These are phyloP conservation scores for Pristionchus arcanus DNA, from an alignment of 2,888 invertebrate genomes.

Conservation along the genomic window DNA sequence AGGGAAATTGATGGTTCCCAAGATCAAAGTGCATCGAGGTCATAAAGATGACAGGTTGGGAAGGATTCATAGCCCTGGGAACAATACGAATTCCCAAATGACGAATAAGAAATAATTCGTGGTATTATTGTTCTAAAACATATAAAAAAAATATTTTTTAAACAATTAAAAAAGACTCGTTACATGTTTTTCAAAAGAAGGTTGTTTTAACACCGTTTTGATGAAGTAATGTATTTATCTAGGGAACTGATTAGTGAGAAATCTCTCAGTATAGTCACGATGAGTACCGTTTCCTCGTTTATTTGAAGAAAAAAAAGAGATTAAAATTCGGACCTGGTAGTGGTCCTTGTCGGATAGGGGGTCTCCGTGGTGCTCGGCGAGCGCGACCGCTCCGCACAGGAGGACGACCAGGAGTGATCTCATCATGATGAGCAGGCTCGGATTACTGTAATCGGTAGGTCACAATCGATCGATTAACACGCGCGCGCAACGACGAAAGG, in stretches of 20 bases:
- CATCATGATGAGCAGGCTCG: slow-evolving; percentile 3
- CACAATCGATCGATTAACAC: background rate
- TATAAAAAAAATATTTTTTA: too few species aligned
- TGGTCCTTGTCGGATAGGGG: slow-evolving; percentile 71
- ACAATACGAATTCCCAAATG: too few species aligned
- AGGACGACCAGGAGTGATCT: slow-evolving; percentile 50
- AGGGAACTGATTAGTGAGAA: too few species aligned
- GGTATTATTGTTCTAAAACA: too few species aligned
- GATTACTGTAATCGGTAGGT: slow-evolving; percentile 46
- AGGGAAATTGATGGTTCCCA: background rate
- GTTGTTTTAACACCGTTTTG: too few species aligned
- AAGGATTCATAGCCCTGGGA: background rate
- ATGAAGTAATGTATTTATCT: too few species aligned
- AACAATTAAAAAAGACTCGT: too few species aligned
- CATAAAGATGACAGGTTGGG: background rate
- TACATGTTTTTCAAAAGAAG: too few species aligned
- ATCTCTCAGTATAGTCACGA: too few species aligned
- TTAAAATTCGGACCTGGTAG: slow-evolving; percentile 62
- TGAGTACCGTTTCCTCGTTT: background rate
- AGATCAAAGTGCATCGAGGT: background rate
- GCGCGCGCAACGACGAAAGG: background rate
- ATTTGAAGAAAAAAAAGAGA: background rate
- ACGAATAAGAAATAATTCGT: too few species aligned
- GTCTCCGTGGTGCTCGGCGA: slow-evolving; percentile 69
- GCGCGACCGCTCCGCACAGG: slow-evolving; percentile 35